Percentiles rank a stretch among this genome's conserved stretches.
These are phyloP conservation scores for Gadus macrocephalus DNA, from an alignment of 2,113 vertebrate genomes.

Conservation along the genomic window DNA sequence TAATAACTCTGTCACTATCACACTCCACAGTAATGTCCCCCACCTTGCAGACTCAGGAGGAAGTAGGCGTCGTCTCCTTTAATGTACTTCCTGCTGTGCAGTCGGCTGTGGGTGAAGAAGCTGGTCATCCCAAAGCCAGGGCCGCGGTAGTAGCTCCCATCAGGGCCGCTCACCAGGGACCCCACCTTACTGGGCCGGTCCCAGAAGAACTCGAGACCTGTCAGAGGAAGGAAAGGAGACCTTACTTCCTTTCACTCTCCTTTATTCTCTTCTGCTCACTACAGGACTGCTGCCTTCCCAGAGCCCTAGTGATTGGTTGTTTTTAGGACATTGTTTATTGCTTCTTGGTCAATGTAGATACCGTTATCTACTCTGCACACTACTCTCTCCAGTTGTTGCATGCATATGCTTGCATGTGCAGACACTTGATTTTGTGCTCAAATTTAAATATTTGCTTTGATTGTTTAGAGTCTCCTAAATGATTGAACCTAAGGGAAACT, in stretches of 20 bases:
- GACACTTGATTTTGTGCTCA: no score
- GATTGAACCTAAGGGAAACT: no score
- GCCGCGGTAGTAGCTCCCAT: slow-evolving; percentile 77
- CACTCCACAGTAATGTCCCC: no score
- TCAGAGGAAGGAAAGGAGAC: neutral
- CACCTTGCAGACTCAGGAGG: slow-evolving; percentile 82
- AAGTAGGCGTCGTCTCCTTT: slow-evolving; percentile 79
- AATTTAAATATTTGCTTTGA: no score
- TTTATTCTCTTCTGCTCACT: no score
- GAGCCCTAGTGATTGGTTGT: neutral
- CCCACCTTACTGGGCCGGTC: slow-evolving; percentile 82
- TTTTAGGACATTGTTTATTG: no score
- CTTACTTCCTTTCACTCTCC: no score
- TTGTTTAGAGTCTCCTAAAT: no score
- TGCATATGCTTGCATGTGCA: no score
- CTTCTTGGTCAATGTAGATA: neutral
- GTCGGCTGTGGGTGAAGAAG: slow-evolving; percentile 76
- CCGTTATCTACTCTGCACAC: no score
- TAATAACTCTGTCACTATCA: neutral
- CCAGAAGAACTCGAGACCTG: slow-evolving; percentile 68
- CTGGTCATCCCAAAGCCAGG: slow-evolving; percentile 61
- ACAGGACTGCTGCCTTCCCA: no score
- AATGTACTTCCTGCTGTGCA: slow-evolving; percentile 79
- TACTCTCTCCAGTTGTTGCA: no score
- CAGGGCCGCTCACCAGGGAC: slow-evolving; percentile 48